phyloP scores from a whole-genome alignment of 2,797 vertebrate species.

The Lepilemur ruficaudatus region DNA sequence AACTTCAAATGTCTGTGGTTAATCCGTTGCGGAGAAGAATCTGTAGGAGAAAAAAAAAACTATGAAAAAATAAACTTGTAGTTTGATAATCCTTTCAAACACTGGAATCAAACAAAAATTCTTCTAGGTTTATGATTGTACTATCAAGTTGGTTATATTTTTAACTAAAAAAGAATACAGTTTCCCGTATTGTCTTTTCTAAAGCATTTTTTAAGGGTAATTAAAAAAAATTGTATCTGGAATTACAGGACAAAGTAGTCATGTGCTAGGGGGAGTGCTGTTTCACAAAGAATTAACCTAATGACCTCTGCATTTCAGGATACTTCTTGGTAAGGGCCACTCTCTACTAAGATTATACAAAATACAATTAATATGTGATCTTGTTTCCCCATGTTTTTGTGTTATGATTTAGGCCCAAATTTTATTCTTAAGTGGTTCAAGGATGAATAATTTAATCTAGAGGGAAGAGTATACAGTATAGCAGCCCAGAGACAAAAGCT shows the following conservation, averaged over 20 bases:
- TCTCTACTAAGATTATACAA: slow-evolving; percentile 10
- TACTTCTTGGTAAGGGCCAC: neutral
- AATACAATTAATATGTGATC: neutral
- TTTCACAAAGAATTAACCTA: slow-evolving; percentile 16
- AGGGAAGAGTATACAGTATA: neutral
- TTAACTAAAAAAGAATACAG: slow-evolving; percentile 52
- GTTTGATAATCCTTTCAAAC: slow-evolving; percentile 76
- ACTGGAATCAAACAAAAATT: slow-evolving; percentile 66
- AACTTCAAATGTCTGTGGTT: slow-evolving; percentile 77
- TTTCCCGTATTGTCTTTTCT: slow-evolving; percentile 12
- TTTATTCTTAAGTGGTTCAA: neutral
- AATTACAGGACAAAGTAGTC: neutral
- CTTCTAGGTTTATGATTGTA: slow-evolving; percentile 60
- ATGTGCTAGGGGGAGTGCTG: neutral
- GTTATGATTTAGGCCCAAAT: slow-evolving; percentile 2
- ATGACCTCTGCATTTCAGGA: slow-evolving; percentile 1
- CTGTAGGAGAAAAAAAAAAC: slow-evolving; percentile 49
- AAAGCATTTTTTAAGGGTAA: slow-evolving; percentile 12
- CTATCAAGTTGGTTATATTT: slow-evolving; percentile 59
- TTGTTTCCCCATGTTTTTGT: neutral
- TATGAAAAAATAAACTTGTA: slow-evolving; percentile 75
- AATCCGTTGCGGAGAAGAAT: slow-evolving; percentile 72
- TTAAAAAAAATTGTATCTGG: neutral
- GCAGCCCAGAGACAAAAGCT: neutral
- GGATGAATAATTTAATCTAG: neutral